phyloP scores from a whole-genome alignment of 2,888 invertebrate genomes.

The Philereme vetulata region DNA sequence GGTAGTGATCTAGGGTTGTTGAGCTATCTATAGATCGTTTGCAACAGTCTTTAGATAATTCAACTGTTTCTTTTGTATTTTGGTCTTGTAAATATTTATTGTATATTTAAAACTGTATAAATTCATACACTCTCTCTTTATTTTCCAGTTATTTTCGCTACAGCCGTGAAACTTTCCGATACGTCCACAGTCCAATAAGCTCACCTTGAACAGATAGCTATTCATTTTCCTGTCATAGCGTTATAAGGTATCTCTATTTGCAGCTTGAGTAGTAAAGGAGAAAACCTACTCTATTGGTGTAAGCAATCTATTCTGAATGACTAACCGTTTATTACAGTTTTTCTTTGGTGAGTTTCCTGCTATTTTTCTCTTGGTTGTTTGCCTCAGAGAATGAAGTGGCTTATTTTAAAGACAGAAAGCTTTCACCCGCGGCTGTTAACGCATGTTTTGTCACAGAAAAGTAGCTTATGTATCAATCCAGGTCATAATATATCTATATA shows the following conservation, averaged over 20 bases:
- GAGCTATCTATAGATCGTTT: too few relatives aligned
- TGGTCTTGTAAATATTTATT: too few relatives aligned
- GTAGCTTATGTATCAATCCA: too few relatives aligned
- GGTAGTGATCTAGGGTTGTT: too few relatives aligned
- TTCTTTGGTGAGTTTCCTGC: slow-evolving; percentile 45
- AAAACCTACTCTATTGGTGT: slow-evolving; percentile 59
- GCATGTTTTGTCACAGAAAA: too few relatives aligned
- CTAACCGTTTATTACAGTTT: slow-evolving; percentile 60
- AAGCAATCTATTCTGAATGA: slow-evolving; percentile 61
- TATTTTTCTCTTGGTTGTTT: slow-evolving; percentile 41
- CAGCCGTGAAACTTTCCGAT: slow-evolving; percentile 1
- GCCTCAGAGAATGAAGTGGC: slow-evolving; percentile 29
- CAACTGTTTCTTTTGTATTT: too few relatives aligned
- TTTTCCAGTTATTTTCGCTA: too few relatives aligned
- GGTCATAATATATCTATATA: too few relatives aligned
- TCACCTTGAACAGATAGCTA: slow-evolving; percentile 60
- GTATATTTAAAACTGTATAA: too few relatives aligned
- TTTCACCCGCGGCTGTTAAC: too few relatives aligned
- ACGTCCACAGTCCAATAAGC: slow-evolving; percentile 47
- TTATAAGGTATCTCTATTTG: slow-evolving; percentile 53
- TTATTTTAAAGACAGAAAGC: neutral
- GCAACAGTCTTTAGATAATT: too few relatives aligned
- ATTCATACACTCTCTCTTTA: too few relatives aligned
- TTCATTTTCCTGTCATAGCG: slow-evolving; percentile 56
- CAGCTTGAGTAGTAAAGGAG: slow-evolving; percentile 52